These are phyloP conservation scores for Tenthredo scrophulariae DNA, from an alignment of 2,888 invertebrate species.

Conservation along the genomic window DNA sequence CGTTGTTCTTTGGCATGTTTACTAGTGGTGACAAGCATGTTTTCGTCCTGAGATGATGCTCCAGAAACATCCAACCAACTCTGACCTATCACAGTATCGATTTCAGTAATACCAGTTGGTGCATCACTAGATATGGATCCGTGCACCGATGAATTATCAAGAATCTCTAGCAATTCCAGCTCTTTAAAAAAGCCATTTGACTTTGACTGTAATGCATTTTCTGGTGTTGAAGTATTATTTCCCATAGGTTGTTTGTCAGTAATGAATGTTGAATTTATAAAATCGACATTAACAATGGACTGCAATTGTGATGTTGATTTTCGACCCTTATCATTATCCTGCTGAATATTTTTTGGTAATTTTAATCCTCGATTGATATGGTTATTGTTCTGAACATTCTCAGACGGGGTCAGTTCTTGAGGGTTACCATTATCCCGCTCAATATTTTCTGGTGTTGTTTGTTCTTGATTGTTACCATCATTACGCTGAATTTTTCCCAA, in stretches of 20 bases:
- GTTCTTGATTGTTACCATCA: neutral
- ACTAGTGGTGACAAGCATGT: neutral
- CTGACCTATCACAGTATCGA: neutral
- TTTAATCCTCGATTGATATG: neutral
- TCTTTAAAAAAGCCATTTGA: slow-evolving; percentile 9
- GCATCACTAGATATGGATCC: slow-evolving; percentile 5
- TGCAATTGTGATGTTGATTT: neutral
- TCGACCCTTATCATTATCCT: neutral
- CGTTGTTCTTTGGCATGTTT: neutral
- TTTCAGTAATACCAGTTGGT: slow-evolving; percentile 18
- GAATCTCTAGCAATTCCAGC: neutral
- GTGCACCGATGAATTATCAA: neutral
- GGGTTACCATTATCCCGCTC: neutral
- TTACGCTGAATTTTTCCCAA: neutral
- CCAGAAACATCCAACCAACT: slow-evolving; percentile 6
- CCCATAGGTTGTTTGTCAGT: neutral
- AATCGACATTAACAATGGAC: neutral
- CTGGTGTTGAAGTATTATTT: slow-evolving; percentile 17
- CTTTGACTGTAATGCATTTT: neutral
- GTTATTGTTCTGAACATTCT: neutral
- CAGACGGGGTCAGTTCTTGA: neutral
- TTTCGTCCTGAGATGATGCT: neutral
- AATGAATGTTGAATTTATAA: neutral
- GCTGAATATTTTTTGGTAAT: slow-evolving; percentile 5
- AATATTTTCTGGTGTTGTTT: neutral